Conservation (phyloP, 1,140 invertebrate species). For the Liolophura sinensis region DNA sequence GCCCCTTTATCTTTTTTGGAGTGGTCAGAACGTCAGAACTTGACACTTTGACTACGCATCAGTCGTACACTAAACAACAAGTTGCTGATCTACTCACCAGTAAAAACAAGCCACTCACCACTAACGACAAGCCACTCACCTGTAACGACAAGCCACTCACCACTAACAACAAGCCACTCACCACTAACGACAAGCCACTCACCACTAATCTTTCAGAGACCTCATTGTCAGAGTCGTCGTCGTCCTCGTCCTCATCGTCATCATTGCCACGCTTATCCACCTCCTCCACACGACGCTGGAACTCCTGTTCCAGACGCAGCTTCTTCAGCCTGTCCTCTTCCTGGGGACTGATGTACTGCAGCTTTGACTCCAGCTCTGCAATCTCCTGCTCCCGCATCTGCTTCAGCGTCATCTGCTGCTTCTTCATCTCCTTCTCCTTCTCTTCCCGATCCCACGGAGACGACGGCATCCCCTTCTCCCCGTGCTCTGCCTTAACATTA, state of each 20-base stretch:
- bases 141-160: no score
- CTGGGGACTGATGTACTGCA: slow-evolving; percentile 39
- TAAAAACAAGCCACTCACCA: no score
- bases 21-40: no score
- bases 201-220: slow-evolving; percentile 33
- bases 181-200: slow-evolving; percentile 19
- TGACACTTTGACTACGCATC: no score
- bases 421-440: slow-evolving; percentile 43
- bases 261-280: slow-evolving; percentile 14
- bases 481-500: neutral
- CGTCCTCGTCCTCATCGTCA: slow-evolving; percentile 46
- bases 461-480: slow-evolving; percentile 4
- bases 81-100: no score
- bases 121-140: no score
- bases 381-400: slow-evolving; percentile 46
- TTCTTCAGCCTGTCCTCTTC: slow-evolving; percentile 50
- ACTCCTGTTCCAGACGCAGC: slow-evolving; percentile 53
- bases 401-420: slow-evolving; percentile 37
- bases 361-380: slow-evolving; percentile 37
- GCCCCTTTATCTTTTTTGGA: no score
- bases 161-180: no score
- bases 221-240: slow-evolving; percentile 47
- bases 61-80: no score
- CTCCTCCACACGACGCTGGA: slow-evolving; percentile 50
- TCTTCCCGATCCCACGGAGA: slow-evolving; percentile 56